phyloP scores from a whole-genome alignment of 1,140 invertebrate genomes.

The Drosophila neocordata region DNA sequence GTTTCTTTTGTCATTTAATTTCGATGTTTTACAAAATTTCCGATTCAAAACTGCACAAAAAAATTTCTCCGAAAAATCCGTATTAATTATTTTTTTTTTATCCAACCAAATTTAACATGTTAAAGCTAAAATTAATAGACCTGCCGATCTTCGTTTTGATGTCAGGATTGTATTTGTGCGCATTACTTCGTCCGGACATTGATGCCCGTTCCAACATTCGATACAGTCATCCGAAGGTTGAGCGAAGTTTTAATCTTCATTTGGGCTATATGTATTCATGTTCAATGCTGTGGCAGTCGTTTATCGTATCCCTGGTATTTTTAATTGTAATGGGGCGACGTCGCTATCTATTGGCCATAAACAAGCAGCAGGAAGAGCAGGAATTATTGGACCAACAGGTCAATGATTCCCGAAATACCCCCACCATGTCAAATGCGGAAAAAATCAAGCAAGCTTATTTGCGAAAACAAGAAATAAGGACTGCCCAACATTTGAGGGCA shows the following conservation, averaged over 20 bases:
- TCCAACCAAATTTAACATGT: slow-evolving; percentile 28
- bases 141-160: slow-evolving; percentile 26
- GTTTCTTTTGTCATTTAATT: neutral
- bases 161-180: slow-evolving; percentile 40
- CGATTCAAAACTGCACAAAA: neutral
- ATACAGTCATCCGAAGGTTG: slow-evolving; percentile 23
- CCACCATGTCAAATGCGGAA: slow-evolving; percentile 21
- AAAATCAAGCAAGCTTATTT: slow-evolving; percentile 46
- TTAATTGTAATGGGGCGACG: slow-evolving; percentile 46
- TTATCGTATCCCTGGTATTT: slow-evolving; percentile 34
- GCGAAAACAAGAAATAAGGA: neutral
- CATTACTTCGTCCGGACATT: slow-evolving; percentile 36
- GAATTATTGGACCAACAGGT: neutral
- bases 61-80: neutral
- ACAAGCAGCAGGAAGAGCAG: neutral
- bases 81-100: neutral
- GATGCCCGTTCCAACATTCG: slow-evolving; percentile 45
- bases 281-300: slow-evolving; percentile 39
- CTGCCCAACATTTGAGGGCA: neutral
- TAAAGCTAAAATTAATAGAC: slow-evolving; percentile 47
- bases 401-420: neutral
- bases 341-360: slow-evolving; percentile 16
- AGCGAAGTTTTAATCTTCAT: slow-evolving; percentile 35
- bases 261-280: slow-evolving; percentile 51
- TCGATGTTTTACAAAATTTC: neutral